Evolutionary conservation across 2,113 vertebrate species (phyloP).

Genomic region (Pogona vitticeps): DNA sequence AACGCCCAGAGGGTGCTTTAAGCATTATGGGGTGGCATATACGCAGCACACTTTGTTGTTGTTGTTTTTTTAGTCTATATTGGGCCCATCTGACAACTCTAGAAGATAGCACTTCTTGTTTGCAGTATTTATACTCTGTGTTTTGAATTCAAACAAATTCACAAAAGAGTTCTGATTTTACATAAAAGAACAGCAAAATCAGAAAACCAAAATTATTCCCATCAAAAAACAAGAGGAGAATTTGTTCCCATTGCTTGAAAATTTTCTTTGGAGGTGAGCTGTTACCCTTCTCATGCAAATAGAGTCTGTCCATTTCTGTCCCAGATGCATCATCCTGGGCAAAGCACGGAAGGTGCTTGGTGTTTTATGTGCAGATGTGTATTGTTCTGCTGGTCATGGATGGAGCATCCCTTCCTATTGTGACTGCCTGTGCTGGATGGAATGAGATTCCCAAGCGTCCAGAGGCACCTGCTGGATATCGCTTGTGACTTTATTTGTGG

Average conservation of each 20-base stretch:
- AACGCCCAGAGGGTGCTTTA: too few relatives aligned
- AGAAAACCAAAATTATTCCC: too few relatives aligned
- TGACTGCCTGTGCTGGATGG: background rate
- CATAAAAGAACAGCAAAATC: too few relatives aligned
- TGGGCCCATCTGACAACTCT: conserved; percentile 57
- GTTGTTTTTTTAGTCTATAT: too few relatives aligned
- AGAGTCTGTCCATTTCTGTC: too few relatives aligned
- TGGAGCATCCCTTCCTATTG: background rate
- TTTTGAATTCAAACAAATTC: background rate
- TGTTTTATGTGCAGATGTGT: background rate
- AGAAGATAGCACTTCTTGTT: conserved; percentile 63
- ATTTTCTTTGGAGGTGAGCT: too few relatives aligned
- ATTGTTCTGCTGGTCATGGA: background rate
- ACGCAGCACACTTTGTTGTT: too few relatives aligned
- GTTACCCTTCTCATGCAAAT: too few relatives aligned
- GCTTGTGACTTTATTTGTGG: background rate
- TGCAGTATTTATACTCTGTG: background rate
- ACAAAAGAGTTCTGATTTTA: background rate
- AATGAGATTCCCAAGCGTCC: background rate
- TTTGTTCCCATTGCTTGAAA: too few relatives aligned
- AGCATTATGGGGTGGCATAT: too few relatives aligned
- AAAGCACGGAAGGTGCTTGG: background rate
- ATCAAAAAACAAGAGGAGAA: too few relatives aligned
- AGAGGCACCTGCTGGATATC: background rate
- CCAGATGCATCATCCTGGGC: too few relatives aligned